Evolutionary conservation across 2,113 vertebrate genomes (phyloP).

Genomic region (Ranitomeya imitator): DNA sequence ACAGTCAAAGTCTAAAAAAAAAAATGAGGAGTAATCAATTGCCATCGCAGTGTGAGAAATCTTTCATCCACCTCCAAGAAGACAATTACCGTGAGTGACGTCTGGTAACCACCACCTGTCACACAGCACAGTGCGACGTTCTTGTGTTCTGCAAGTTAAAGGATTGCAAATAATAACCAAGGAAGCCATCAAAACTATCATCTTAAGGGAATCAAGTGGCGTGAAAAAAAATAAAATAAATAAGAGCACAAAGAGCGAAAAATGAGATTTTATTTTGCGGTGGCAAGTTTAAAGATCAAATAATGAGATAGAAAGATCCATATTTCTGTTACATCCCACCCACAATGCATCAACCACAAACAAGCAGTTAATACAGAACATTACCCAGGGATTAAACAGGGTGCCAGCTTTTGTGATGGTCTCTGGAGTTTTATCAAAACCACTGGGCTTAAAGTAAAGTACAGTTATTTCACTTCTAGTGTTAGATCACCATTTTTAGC

Average conservation of each 20-base stretch:
- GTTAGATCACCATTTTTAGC: background rate
- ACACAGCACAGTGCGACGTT: constrained; percentile 37
- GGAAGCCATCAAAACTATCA: constrained; percentile 52
- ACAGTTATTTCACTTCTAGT: background rate
- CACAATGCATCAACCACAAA: constrained; percentile 1
- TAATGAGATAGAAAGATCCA: constrained; percentile 33
- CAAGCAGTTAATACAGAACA: constrained; percentile 15
- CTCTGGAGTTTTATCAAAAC: background rate
- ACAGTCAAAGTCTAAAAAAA: background rate
- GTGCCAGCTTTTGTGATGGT: background rate
- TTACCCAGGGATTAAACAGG: constrained; percentile 7
- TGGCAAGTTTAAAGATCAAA: constrained; percentile 39
- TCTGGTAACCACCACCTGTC: constrained; percentile 52
- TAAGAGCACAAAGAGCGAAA: background rate
- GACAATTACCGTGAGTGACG: constrained; percentile 49
- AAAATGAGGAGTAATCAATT: constrained; percentile 32
- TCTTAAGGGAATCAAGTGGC: constrained; percentile 49
- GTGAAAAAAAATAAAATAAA: constrained; percentile 20
- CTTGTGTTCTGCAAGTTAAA: constrained; percentile 46
- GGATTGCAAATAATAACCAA: constrained; percentile 49
- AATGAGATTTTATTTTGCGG: constrained; percentile 47
- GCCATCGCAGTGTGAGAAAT: constrained; percentile 22
- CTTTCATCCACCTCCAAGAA: constrained; percentile 35
- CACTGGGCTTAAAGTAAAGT: background rate
- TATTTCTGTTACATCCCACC: constrained; percentile 33